These are phyloP conservation scores for Ligdia adustata DNA, from an alignment of 2,888 invertebrate species.

Conservation along the genomic window DNA sequence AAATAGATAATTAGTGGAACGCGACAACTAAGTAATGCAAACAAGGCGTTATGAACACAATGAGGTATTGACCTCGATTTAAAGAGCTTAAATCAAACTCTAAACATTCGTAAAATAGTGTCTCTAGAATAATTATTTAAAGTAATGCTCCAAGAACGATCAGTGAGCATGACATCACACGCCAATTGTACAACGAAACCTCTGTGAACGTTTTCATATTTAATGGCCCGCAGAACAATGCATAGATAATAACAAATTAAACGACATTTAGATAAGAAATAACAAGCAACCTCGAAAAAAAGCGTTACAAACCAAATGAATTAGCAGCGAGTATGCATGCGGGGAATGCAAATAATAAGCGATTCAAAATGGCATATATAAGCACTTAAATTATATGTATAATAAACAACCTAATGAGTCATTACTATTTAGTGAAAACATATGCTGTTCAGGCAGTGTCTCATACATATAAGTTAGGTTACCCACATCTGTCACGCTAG, in stretches of 20 bases:
- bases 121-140: conserved; percentile 48
- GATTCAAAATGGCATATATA: conserved; percentile 21
- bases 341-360: conserved; percentile 17
- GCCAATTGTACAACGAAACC: conserved; percentile 57
- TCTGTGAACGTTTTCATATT: conserved; percentile 45
- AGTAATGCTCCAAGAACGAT: conserved; percentile 49
- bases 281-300: conserved; percentile 27
- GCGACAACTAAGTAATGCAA: too few relatives aligned
- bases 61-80: too few relatives aligned
- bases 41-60: too few relatives aligned
- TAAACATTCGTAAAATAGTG: too few relatives aligned
- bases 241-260: conserved; percentile 54
- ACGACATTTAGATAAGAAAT: conserved; percentile 48
- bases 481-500: conserved; percentile 58
- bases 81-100: too few relatives aligned
- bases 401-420: conserved; percentile 45
- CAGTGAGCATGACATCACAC: conserved; percentile 62
- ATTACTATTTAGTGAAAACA: conserved; percentile 50
- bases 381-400: too few relatives aligned
- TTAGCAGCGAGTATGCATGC: conserved; percentile 13
- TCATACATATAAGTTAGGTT: conserved; percentile 50
- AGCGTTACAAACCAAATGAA: conserved; percentile 18
- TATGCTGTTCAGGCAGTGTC: conserved; percentile 48
- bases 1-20: too few relatives aligned
- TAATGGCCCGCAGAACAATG: conserved; percentile 60